Percentiles rank a stretch among this genome's conserved stretches.
Evolutionary conservation across 2,888 invertebrate genomes (phyloP).

Genomic region (Eupithecia abbreviata): DNA sequence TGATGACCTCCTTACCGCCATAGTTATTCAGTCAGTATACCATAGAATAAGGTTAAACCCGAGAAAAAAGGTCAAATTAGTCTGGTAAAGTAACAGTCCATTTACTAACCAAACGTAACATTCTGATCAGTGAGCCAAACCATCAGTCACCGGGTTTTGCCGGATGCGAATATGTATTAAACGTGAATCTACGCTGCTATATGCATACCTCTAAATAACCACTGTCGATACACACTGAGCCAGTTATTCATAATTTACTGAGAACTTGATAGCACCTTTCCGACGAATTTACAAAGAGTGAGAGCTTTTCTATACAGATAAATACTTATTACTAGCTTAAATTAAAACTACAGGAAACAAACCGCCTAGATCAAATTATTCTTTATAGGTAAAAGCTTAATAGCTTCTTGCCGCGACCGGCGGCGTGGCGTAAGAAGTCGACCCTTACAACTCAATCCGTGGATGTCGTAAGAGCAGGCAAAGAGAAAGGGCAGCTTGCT

Average conservation of each 20-base stretch:
- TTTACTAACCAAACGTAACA: constrained; percentile 1
- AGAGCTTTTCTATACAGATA: background rate
- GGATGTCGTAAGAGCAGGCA: too few species aligned
- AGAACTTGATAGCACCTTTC: constrained; percentile 70
- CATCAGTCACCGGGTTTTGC: constrained; percentile 39
- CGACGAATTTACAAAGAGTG: constrained; percentile 41
- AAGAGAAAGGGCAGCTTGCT: too few species aligned
- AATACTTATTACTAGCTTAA: background rate
- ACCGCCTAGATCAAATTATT: background rate
- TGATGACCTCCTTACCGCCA: too few species aligned
- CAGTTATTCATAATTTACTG: constrained; percentile 76
- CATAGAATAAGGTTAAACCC: background rate
- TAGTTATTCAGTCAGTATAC: background rate
- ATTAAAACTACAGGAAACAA: background rate
- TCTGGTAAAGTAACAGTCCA: background rate
- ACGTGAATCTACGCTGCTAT: constrained; percentile 61
- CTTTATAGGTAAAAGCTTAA: too few species aligned
- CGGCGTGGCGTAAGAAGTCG: too few species aligned
- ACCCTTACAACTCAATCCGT: too few species aligned
- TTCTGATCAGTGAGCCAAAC: constrained; percentile 6
- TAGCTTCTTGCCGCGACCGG: too few species aligned
- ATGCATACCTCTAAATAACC: constrained; percentile 69
- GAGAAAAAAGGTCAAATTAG: background rate
- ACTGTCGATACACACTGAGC: constrained; percentile 56
- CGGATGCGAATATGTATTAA: constrained; percentile 53